Evolutionary conservation across 2,888 invertebrate genomes (phyloP).

Genomic region (Meiosimyza platycephala): DNA sequence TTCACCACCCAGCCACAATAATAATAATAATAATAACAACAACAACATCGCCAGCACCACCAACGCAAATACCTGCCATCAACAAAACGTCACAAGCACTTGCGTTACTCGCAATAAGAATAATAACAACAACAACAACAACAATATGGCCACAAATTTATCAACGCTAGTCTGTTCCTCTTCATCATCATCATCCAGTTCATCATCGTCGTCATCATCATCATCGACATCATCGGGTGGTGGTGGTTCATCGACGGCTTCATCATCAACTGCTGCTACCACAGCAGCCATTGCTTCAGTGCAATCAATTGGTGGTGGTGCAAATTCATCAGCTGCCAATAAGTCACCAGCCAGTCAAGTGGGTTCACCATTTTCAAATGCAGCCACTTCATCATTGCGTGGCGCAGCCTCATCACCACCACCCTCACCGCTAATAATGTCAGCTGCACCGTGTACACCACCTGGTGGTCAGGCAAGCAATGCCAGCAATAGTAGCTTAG

Average conservation of each 20-base stretch:
- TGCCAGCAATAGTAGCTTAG: conserved; percentile 43
- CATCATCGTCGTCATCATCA: conserved; percentile 51
- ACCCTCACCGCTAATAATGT: conserved; percentile 20
- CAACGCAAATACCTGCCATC: conserved; percentile 39
- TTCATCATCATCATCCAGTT: conserved; percentile 59
- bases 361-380: conserved; percentile 48
- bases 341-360: conserved; percentile 48
- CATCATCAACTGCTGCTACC: conserved; percentile 44
- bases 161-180: conserved; percentile 42
- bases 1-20: conserved; percentile 40
- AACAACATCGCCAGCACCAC: conserved; percentile 48
- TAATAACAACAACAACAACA: conserved; percentile 24
- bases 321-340: conserved; percentile 61
- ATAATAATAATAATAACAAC: conserved; percentile 45
- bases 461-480: conserved; percentile 48
- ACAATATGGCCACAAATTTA: conserved; percentile 21
- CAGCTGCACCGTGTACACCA: conserved; percentile 40
- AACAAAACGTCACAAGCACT: conserved; percentile 35
- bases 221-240: conserved; percentile 41
- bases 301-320: conserved; percentile 26
- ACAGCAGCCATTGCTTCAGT: conserved; percentile 58
- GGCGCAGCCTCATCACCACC: conserved; percentile 42
- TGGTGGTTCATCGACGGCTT: conserved; percentile 33
- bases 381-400: conserved; percentile 45
- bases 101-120: conserved; percentile 47